phyloP scores from a whole-genome alignment of 2,797 vertebrate genomes.

The Alexandromys oeconomus region DNA sequence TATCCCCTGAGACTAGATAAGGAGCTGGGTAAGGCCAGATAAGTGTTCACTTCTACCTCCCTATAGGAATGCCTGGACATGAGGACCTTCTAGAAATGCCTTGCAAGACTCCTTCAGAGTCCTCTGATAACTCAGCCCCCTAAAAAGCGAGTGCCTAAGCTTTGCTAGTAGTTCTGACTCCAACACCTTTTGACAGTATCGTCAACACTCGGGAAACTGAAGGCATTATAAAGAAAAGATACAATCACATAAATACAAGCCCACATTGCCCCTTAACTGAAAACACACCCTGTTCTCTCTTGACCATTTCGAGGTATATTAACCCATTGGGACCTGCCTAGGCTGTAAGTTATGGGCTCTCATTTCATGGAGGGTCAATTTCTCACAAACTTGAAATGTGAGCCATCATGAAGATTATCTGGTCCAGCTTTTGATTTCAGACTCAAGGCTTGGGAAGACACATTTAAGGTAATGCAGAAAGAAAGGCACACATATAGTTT shows the following conservation, averaged over 20 bases:
- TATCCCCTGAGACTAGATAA: background rate
- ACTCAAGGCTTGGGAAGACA: background rate
- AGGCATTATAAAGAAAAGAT: background rate
- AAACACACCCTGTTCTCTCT: background rate
- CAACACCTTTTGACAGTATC: background rate
- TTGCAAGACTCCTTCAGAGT: background rate
- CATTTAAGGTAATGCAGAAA: background rate
- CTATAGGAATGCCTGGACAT: background rate
- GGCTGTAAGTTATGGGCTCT: background rate
- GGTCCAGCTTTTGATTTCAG: constrained; percentile 30
- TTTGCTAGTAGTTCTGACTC: background rate
- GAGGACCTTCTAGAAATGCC: background rate
- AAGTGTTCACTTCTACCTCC: background rate
- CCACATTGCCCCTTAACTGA: background rate
- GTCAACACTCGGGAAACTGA: background rate
- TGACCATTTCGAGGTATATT: background rate
- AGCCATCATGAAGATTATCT: background rate
- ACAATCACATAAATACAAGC: background rate
- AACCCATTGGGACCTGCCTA: background rate
- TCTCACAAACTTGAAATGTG: background rate
- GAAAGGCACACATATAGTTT: background rate
- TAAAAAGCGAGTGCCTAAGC: background rate
- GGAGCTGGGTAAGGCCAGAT: background rate
- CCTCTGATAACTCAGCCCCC: background rate
- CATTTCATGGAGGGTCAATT: background rate